Evolutionary conservation across 2,888 invertebrate genomes (phyloP).

Genomic region (Sthenelais limicola): DNA sequence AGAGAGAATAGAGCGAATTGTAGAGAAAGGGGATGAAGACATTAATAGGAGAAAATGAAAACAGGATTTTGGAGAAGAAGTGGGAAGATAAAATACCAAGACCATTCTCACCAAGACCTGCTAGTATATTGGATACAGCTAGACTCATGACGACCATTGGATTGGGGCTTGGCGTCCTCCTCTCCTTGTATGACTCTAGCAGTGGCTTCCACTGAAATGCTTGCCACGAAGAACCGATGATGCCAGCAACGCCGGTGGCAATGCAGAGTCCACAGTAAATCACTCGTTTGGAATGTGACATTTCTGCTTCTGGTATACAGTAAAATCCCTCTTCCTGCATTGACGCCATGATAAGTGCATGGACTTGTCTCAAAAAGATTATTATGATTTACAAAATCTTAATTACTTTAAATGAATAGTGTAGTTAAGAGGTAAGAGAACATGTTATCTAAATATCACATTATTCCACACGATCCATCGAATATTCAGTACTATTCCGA

Average conservation of each 20-base stretch:
- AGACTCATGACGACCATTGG: slow-evolving; percentile 37
- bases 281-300: neutral
- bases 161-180: slow-evolving; percentile 36
- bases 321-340: slow-evolving; percentile 34
- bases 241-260: slow-evolving; percentile 18
- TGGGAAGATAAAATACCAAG: neutral
- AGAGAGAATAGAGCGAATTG: no score
- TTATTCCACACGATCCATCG: no score
- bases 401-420: no score
- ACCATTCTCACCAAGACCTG: slow-evolving; percentile 26
- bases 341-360: slow-evolving; percentile 36
- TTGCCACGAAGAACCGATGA: slow-evolving; percentile 23
- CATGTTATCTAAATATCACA: no score
- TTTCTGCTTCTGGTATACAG: slow-evolving; percentile 20
- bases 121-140: slow-evolving; percentile 30
- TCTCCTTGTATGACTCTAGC: neutral
- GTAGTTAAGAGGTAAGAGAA: no score
- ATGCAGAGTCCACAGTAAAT: slow-evolving; percentile 30
- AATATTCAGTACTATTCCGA: no score
- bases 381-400: no score
- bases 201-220: slow-evolving; percentile 33
- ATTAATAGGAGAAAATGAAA: no score
- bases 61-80: no score
- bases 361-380: no score
- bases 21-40: no score